Conservation (phyloP, 2,113 vertebrate species). For the Eretmochelys imbricata region DNA sequence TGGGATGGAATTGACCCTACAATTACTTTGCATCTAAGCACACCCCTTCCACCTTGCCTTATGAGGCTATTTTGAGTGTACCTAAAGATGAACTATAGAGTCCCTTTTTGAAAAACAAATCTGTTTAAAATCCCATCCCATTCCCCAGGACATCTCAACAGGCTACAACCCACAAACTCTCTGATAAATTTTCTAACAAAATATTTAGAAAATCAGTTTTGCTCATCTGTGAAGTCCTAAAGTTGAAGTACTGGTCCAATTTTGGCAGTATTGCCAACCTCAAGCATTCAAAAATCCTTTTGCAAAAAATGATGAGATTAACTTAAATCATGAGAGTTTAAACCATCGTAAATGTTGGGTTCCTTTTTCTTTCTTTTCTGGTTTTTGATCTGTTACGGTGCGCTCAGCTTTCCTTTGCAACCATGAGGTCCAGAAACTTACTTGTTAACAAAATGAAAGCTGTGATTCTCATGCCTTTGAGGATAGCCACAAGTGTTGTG, state of each 20-base stretch:
- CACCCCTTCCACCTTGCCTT: not conserved
- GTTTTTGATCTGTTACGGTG: not conserved
- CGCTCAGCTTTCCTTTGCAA: not conserved
- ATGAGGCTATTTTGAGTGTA: accelerated
- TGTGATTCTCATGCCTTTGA: not conserved
- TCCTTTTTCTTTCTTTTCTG: not conserved
- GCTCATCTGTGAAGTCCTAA: not conserved
- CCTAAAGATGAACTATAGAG: not conserved
- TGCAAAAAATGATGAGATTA: not conserved
- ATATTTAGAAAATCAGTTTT: not conserved
- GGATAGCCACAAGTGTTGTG: not conserved
- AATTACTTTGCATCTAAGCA: not conserved
- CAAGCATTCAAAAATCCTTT: not conserved
- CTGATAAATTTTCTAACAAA: not conserved
- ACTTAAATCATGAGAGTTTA: not conserved
- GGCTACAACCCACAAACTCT: not conserved
- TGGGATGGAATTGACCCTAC: not conserved
- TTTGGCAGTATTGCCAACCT: not conserved
- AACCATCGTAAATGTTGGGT: not conserved
- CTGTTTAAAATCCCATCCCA: not conserved
- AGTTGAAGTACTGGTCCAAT: not conserved
- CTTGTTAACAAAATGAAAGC: not conserved
- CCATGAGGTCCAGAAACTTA: not conserved
- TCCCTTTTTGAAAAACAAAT: not conserved
- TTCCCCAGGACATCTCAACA: not conserved